Conservation (phyloP, 2,888 invertebrate species). For the Bugula neritina region DNA sequence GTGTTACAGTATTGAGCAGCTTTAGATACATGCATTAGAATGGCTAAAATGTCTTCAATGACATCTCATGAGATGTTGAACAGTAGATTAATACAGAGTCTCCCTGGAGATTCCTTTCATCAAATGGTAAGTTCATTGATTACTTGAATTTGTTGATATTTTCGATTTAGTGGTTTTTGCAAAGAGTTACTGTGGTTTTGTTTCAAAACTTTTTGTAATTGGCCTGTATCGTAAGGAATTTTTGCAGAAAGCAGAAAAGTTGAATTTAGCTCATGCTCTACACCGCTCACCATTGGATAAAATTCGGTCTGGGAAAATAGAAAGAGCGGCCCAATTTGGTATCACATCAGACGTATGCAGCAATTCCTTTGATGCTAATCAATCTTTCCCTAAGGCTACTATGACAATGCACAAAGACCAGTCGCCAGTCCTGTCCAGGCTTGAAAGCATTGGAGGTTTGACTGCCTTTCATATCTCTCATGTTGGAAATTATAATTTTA, state of each 20-base stretch:
- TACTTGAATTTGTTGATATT: too few species aligned
- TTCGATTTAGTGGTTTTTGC: too few species aligned
- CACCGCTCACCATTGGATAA: conserved; percentile 49
- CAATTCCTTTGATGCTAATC: conserved; percentile 61
- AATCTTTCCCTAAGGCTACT: conserved; percentile 59
- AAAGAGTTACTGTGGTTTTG: too few species aligned
- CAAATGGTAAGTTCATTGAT: neutral
- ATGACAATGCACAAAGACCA: neutral
- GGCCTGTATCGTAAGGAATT: too few species aligned
- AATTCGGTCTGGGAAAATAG: conserved; percentile 40
- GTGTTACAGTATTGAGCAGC: too few species aligned
- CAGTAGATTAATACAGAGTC: neutral
- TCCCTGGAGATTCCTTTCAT: neutral
- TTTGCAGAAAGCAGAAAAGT: neutral
- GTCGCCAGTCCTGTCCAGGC: neutral
- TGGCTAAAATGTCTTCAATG: neutral
- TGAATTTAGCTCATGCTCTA: conserved; percentile 30
- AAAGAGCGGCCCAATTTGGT: conserved; percentile 43
- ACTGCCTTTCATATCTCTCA: too few species aligned
- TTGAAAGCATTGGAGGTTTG: too few species aligned
- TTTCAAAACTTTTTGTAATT: too few species aligned
- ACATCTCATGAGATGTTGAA: neutral
- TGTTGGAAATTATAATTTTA: too few species aligned
- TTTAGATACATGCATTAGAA: too few species aligned
- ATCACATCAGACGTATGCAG: conserved; percentile 34